These are phyloP conservation scores for Eulemur mongoz DNA, from an alignment of 2,797 vertebrate species.

Conservation along the genomic window DNA sequence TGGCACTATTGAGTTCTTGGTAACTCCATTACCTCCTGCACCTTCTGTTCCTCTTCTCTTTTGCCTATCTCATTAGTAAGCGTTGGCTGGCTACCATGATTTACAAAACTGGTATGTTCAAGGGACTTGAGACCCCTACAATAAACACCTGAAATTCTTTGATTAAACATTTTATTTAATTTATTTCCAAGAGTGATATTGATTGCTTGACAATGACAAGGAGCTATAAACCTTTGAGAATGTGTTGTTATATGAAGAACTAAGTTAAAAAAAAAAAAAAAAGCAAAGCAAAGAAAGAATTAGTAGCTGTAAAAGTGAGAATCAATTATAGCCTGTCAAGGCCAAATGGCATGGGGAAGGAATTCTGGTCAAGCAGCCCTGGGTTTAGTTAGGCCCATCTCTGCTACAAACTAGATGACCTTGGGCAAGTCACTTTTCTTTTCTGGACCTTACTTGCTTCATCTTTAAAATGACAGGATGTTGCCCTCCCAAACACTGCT, in stretches of 20 bases:
- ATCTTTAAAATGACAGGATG: not conserved
- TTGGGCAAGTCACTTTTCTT: not conserved
- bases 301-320: conserved; percentile 34
- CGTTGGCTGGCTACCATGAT: not conserved
- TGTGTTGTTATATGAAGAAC: conserved; percentile 44
- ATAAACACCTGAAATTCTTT: not conserved
- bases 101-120: not conserved
- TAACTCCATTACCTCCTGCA: not conserved
- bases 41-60: not conserved
- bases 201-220: conserved; percentile 24
- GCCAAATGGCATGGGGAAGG: not conserved
- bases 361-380: not conserved
- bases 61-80: not conserved
- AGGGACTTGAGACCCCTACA: not conserved
- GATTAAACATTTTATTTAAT: conserved; percentile 36
- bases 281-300: not conserved
- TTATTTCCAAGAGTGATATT: conserved; percentile 31
- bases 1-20: not conserved
- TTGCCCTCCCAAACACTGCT: not conserved
- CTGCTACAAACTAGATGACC: not conserved
- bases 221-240: conserved; percentile 40
- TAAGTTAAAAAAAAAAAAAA: conserved; percentile 35
- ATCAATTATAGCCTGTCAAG: not conserved
- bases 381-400: not conserved
- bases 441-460: not conserved